Evolutionary conservation across 1,140 invertebrate genomes (phyloP).

Genomic region (Zophobas atratus): DNA sequence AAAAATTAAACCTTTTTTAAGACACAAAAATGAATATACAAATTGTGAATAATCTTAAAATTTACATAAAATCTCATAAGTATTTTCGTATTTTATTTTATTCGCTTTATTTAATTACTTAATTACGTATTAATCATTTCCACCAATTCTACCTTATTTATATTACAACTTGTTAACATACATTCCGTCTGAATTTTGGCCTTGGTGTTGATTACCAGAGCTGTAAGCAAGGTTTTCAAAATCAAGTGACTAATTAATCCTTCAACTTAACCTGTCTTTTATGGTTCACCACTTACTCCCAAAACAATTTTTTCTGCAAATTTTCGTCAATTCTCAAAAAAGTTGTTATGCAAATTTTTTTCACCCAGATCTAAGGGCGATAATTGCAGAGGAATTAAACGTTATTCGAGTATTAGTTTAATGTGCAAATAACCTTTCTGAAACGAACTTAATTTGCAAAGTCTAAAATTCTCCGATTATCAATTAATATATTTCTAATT

Average conservation of each 20-base stretch:
- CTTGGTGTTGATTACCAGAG: conserved; percentile 19
- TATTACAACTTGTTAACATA: conserved; percentile 2
- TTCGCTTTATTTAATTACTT: no score
- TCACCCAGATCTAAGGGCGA: not conserved
- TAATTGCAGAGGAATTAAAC: not conserved
- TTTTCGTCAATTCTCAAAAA: conserved; percentile 9
- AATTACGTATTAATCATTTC: no score
- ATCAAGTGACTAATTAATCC: conserved; percentile 15
- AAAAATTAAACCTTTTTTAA: no score
- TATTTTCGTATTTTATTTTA: no score
- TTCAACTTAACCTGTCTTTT: conserved; percentile 42
- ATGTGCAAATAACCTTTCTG: no score
- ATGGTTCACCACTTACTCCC: conserved; percentile 19
- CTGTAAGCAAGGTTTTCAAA: conserved; percentile 22
- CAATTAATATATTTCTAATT: no score
- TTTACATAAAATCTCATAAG: no score
- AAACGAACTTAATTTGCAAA: no score
- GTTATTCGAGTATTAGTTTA: not conserved
- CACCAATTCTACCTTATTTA: not conserved
- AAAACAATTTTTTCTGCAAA: conserved; percentile 12
- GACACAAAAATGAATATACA: no score
- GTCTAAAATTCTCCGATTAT: no score
- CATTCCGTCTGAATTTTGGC: conserved; percentile 15
- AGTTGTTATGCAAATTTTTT: conserved; percentile 38
- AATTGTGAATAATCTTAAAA: no score